Evolutionary conservation across 2,113 vertebrate genomes (phyloP).

Genomic region (Lampris megalopsis): DNA sequence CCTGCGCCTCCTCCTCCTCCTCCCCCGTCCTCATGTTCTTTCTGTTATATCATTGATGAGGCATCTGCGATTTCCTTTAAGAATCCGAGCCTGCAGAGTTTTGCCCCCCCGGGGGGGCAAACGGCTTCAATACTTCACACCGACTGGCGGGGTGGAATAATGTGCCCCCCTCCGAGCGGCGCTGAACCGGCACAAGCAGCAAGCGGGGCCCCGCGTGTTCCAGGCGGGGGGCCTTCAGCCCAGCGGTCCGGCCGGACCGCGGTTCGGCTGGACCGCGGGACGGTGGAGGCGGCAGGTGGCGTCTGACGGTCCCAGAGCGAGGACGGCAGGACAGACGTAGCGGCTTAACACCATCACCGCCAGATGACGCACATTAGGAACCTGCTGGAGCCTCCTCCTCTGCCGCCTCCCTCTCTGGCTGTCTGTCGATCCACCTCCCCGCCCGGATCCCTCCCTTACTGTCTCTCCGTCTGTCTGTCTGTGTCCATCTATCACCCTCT

Average conservation of each 20-base stretch:
- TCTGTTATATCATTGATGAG: slow-evolving; percentile 38
- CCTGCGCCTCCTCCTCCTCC: too few relatives aligned
- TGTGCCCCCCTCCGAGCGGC: slow-evolving; percentile 63
- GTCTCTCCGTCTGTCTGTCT: slow-evolving; percentile 45
- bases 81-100: slow-evolving; percentile 36
- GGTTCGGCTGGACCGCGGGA: slow-evolving; percentile 42
- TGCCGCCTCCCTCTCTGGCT: neutral
- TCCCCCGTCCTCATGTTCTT: too few relatives aligned
- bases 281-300: slow-evolving; percentile 66
- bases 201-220: slow-evolving; percentile 38
- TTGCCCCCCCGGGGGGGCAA: slow-evolving; percentile 10
- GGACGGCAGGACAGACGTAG: slow-evolving; percentile 73
- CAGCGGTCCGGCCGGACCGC: too few relatives aligned
- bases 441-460: slow-evolving; percentile 51
- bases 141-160: slow-evolving; percentile 43
- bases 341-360: slow-evolving; percentile 75
- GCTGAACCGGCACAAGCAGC: slow-evolving; percentile 58
- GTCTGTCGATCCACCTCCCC: slow-evolving; percentile 22
- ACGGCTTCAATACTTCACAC: slow-evolving; percentile 52
- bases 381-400: slow-evolving; percentile 4
- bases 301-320: slow-evolving; percentile 71
- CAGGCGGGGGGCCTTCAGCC: too few relatives aligned
- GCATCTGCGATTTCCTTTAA: slow-evolving; percentile 50
- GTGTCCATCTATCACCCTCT: neutral
- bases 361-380: slow-evolving; percentile 51